Evolutionary conservation across 2,113 vertebrate species (phyloP), one percentile per base, ranked within the genome.

Genomic region (Orycteropus afer): DNA sequence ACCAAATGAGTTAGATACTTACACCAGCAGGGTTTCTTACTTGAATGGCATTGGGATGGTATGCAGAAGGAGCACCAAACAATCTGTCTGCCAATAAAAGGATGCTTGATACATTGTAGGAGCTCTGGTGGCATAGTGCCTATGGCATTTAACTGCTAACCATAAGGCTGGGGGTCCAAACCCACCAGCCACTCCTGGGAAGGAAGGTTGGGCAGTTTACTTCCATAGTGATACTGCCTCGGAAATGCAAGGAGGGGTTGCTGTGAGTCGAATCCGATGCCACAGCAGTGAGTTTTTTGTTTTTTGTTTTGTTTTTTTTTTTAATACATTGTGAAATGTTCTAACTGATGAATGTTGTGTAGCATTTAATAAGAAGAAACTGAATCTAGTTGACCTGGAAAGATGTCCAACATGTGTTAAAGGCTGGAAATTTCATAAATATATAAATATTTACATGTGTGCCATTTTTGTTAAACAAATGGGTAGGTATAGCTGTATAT

Each of bases 351-450:
- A 23, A 13, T 53, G n/a, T 4, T 40, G 23, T 42, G 29, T 4
- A 53, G 34, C 55, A 13, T n/a, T 49, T 79, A 18, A 5, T 51
- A 59, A 71, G 65, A 47, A 67, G 61, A 18, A 74, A 55, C 12
- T 17, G 23, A 37, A 32, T 42, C 51, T 57, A 1, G 7, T 47
- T 93, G 74, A 89, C 71, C 63, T 69, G 55, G 61, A 40, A 65
- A 25, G 77, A 3, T 65, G 42, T 20, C 69, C 51, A 34, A 71
- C 27, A 61, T 27, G 42, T 9, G 65, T 77, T 79, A 88, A 80
- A 27, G 65, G 61, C 18, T 74, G 8, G 63, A 90, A 89, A 23
- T 83, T 92, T 93, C 45, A 93, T 86, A 77, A 84, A 81, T 73
- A 47, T 67, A 42, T n/a, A 76, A 37, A 13, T 37, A n/a, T 29